Conservation (phyloP, 2,113 vertebrate genomes). For the Miniopterus natalensis region DNA sequence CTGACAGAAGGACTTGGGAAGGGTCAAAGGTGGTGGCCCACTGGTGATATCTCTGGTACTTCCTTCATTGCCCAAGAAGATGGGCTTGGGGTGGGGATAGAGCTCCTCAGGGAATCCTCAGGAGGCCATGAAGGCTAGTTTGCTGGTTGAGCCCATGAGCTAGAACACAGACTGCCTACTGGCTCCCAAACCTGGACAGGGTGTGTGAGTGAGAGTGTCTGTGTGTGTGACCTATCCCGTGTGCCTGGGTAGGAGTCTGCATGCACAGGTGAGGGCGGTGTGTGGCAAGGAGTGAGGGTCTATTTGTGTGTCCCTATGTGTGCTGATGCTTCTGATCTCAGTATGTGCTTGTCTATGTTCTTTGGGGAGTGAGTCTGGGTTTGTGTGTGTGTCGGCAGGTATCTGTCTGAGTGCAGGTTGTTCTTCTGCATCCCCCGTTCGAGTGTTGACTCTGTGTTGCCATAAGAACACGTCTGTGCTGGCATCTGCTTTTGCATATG, state of each 20-base stretch:
- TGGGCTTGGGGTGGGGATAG: background rate
- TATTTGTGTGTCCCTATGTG: background rate
- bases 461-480: background rate
- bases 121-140: background rate
- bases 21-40: background rate
- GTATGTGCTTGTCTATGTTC: background rate
- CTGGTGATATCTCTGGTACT: background rate
- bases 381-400: too few species aligned
- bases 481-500: background rate
- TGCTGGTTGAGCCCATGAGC: background rate
- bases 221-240: accelerated
- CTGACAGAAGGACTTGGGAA: background rate
- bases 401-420: background rate
- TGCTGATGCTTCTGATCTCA: background rate
- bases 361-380: background rate
- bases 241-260: background rate
- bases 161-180: background rate
- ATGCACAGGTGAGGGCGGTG: background rate
- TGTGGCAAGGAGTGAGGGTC: background rate
- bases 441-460: background rate
- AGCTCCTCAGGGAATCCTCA: background rate
- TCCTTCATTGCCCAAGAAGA: background rate
- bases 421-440: background rate
- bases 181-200: background rate
- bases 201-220: background rate